Evolutionary conservation across 2,113 vertebrate species (phyloP), one percentile per base, ranked within the genome.

Genomic region (Sciurus niger): DNA sequence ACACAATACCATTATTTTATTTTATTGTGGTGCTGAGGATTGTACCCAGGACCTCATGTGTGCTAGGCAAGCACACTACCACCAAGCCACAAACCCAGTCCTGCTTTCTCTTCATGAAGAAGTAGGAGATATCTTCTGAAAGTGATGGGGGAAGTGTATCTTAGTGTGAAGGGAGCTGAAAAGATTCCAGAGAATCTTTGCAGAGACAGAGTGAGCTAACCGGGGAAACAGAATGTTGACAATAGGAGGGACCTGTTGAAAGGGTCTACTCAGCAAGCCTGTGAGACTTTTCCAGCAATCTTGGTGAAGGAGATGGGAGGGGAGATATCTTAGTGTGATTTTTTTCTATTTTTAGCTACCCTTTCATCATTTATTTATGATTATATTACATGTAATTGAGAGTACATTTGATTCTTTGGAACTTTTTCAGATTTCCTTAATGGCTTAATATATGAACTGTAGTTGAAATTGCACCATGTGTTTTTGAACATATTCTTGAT

Each of bases 291-390:
- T 68, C 22, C 5, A 68, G 67, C 65, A 58, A 4, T 48, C 37
- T 77, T 37, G 25, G 22, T 65, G 28, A n/a, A 77, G 18, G 0
- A 30, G 65, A 63, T 46, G 5, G 58, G 55, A 93, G 43, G 53
- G 40, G 48, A 32, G 25, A 7, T 82, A 46, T 70, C 83, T 93
- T 91, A 60, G 60, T 48, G 37, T 68, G 78, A 82, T 12, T 4
- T 82, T 85, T 95, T 92, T 63, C 67, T 76, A 22, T 74, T 83
- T 90, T 84, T 72, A 85, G 67, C 28, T 78, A 28, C 86, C 16
- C 48, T 92, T 86, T 25, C 46, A 94, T 83, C 34, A 90, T 80
- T 93, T 94, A 55, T 91, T 86, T 96, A 30, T 92, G 92, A 67
- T 83, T 82, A 83, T 83, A 72, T 83, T 80, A 72, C 48, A 48